Base-by-base conservation (phyloP, 2,888 invertebrate genomes). In the Oscheius sp. region DNA sequence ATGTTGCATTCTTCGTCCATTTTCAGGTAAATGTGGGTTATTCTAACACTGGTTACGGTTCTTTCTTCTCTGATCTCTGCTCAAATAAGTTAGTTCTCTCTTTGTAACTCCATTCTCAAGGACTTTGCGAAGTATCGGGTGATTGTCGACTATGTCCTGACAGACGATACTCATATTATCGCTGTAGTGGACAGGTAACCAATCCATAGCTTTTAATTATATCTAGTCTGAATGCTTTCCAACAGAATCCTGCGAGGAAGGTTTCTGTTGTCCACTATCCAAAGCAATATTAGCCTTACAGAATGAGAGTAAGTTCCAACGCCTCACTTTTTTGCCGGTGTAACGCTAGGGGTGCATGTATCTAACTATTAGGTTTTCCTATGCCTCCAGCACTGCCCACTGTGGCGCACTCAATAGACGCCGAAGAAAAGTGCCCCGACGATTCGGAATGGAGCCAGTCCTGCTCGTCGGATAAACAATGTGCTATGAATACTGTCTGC, bases 231-330 rank as follows among this genome's bases (percentile, higher is more conserved):
- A 78, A 30, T 78, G 78, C 33, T 76, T 76, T 41, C 71, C 74
- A 17, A 75, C 75, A 3, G 79, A 79, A 63, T 62, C 73, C 12
- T 79, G 79, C 41, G 77, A 75, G 12, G 73, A 67, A n/a, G 79
- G 76, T 64, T 79, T 79, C 63, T 79, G 79, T 47, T 79, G 79
- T 49, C 79, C 79, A 3, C 73, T 72, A 30, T 54, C 64, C 2
- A 38, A 67, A 28, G 70, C 74, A 30, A 62, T 72, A 41, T 59
- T 64, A 14, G 56, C 68, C 5, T 32, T 68, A 6, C 73, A 74
- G 28, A 47, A 68, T 65, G 74, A 76, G 64, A 68, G 76, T 76
- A 20, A 69, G 72, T 68, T 51, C 1, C 2, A 14, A 2, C 44
- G 9, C 24, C 14, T 24, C 51, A 5, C 20, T 14, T 41, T 41